A percentile compares a stretch with the other conserved stretches of the same genome.
phyloP scores from a whole-genome alignment of 2,888 invertebrate genomes.

The Philaethria dido region DNA sequence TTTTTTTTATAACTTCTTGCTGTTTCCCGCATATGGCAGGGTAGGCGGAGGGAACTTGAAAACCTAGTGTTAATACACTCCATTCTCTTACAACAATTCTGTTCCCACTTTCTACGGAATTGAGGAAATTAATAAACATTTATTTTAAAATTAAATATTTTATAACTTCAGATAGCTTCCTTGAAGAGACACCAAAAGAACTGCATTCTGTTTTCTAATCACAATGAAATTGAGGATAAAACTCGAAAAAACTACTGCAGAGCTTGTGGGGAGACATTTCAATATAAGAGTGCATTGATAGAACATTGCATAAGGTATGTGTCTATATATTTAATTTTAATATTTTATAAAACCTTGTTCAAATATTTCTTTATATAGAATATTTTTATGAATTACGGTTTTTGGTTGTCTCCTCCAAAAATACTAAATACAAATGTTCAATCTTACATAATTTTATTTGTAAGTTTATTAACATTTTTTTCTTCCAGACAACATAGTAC shows the following conservation, averaged over 20 bases:
- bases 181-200: constrained; percentile 64
- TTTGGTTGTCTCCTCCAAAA: too few species aligned
- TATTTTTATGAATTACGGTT: too few species aligned
- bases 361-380: too few species aligned
- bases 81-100: too few species aligned
- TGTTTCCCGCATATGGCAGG: too few species aligned
- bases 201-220: constrained; percentile 52
- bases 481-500: constrained; percentile 56
- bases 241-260: constrained; percentile 65
- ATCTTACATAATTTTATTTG: not conserved
- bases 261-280: constrained; percentile 65
- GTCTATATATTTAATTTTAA: not conserved
- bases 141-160: not conserved
- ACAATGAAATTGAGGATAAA: constrained; percentile 48
- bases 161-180: constrained; percentile 64
- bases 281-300: constrained; percentile 66
- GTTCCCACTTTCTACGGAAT: too few species aligned
- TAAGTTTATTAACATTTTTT: not conserved
- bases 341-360: not conserved
- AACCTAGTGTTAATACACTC: too few species aligned
- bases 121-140: too few species aligned
- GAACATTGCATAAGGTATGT: constrained; percentile 71
- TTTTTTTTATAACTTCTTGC: too few species aligned
- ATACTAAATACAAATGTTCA: not conserved
- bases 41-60: too few species aligned